Conservation (phyloP, 2,113 vertebrate genomes). For the Melanocharis versteri region DNA sequence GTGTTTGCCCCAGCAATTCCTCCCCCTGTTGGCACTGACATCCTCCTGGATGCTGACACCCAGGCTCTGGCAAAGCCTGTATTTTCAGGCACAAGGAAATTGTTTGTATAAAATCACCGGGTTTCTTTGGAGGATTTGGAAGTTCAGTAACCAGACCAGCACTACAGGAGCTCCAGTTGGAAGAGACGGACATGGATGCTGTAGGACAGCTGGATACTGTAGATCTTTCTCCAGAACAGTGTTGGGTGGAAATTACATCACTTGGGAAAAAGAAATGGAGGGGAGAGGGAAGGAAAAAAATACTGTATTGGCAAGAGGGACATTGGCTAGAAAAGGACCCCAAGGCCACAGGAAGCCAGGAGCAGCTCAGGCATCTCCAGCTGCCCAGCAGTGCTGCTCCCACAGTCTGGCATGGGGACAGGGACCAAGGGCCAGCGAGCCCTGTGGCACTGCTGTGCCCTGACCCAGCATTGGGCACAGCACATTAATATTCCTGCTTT, state of each 20-base stretch:
- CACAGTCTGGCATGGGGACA: accelerated
- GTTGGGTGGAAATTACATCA: neutral
- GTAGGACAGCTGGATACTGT: no score
- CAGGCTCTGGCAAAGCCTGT: neutral
- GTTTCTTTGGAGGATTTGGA: neutral
- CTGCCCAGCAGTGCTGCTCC: neutral
- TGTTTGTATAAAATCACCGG: neutral
- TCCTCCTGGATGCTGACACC: neutral
- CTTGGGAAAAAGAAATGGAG: neutral
- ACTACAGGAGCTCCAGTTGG: neutral
- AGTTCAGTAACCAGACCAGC: neutral
- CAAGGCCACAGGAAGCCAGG: neutral
- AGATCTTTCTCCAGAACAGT: neutral
- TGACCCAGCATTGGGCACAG: neutral
- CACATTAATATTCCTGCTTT: neutral
- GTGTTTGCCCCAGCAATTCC: neutral
- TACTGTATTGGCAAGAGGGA: neutral
- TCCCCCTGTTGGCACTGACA: neutral
- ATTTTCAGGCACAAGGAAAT: neutral
- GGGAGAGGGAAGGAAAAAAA: no score
- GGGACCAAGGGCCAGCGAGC: accelerated
- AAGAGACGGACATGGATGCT: no score
- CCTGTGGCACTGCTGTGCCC: neutral
- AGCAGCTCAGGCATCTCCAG: neutral
- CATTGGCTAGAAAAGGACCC: neutral